Evolutionary conservation across 1,140 invertebrate species (phyloP).

Genomic region (Lucilia sericata): DNA sequence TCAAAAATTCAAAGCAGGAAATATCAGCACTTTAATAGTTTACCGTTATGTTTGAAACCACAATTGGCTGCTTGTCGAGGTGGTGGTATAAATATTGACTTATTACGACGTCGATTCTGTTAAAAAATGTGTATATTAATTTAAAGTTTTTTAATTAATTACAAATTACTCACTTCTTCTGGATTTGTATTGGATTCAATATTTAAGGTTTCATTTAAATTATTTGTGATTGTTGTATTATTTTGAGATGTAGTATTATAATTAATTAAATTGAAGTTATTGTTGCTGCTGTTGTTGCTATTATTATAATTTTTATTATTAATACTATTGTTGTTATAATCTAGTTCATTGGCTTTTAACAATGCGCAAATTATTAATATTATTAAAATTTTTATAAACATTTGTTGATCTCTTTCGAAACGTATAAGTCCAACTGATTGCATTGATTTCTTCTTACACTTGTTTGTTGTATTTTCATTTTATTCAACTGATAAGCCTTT

Average conservation of each 20-base stretch:
- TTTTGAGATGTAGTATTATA: background rate
- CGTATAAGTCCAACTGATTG: constrained; percentile 21
- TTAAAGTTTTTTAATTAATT: background rate
- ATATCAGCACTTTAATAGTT: constrained; percentile 4
- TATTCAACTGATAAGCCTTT: background rate
- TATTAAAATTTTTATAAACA: constrained; percentile 34
- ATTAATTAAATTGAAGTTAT: background rate
- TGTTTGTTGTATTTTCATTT: background rate
- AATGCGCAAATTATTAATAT: constrained; percentile 18
- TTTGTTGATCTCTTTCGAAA: constrained; percentile 21
- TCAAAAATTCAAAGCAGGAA: too few species aligned
- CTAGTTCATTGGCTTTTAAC: constrained; percentile 31
- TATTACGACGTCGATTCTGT: background rate
- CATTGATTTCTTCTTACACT: background rate
- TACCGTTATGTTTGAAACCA: constrained; percentile 11
- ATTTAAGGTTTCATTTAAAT: background rate
- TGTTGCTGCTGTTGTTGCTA: background rate
- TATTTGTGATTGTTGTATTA: background rate
- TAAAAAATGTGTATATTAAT: background rate
- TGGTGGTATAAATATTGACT: constrained; percentile 7
- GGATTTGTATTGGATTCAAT: constrained; percentile 1
- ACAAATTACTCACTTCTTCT: constrained; percentile 11
- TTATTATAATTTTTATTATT: background rate
- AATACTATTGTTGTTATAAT: background rate
- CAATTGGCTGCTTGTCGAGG: background rate